Evolutionary conservation across 2,888 invertebrate genomes (phyloP), one percentile per base, ranked within the genome.

Genomic region (Ptycholaimellus sp.): DNA sequence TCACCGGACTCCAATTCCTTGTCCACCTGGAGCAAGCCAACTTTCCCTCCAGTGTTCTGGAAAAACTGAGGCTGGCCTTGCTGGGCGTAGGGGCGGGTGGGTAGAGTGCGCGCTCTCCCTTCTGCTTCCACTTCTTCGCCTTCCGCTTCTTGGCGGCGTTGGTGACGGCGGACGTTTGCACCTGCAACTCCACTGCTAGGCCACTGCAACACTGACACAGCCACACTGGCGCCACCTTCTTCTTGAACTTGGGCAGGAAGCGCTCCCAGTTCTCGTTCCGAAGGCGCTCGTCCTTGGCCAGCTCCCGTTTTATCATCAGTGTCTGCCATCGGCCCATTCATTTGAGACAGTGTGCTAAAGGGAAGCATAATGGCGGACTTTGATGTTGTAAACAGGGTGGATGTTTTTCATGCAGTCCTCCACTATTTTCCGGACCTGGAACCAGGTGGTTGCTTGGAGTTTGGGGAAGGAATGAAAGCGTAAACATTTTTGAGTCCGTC

Each of bases 351-450:
- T 9, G 11, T 32, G 30, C 33, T 36, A 36, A 33, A 7, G 16
- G 34, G 14, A 28, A 30, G 31, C 13, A 30, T 6, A 9, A 18
- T 30, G 21, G 7, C 9, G 30, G 44, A 61, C 59, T 56, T 67
- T 66, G 27, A 96, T 85, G 54, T 87, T 90, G 57, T 90, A 93
- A 59, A 96, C 82, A 1, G 96, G 96, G 66, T 99, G 96, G 38
- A 96, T 72, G 60, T 99, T 96, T 56, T 80, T 81, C 90, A 99
- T 90, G 1, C 87, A 87, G 50, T 96, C 93, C 54, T 77, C 75
- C 2, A 81, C 79, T 51, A 99, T 79, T 49, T 76, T 72, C 38
- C 87, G 67, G 2, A 61, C 60, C 57, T 60, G 38, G 34, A 48
- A 23, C 9, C 9, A 20, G 14, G 21, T 33, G 14, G 1, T 13